Conservation (phyloP, 2,113 vertebrate genomes). For the Clarias batrachus region DNA sequence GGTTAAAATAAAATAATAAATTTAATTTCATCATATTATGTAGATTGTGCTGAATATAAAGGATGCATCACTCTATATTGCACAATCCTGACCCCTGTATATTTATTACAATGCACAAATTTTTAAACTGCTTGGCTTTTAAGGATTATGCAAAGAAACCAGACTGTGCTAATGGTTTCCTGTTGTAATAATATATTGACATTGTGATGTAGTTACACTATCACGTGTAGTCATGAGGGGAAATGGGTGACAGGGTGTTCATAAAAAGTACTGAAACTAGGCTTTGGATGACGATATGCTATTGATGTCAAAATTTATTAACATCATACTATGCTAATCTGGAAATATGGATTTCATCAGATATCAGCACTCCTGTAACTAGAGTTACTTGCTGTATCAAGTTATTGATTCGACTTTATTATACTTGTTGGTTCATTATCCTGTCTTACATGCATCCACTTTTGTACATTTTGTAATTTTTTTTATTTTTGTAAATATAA, state of each 20-base stretch:
- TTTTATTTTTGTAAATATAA: conserved; percentile 7
- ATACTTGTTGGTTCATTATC: background rate
- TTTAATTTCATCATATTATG: too few species aligned
- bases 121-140: too few species aligned
- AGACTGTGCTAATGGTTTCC: background rate
- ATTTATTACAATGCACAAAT: too few species aligned
- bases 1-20: too few species aligned
- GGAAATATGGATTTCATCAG: background rate
- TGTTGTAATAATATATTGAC: background rate
- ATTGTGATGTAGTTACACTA: background rate
- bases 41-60: too few species aligned
- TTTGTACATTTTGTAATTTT: conserved; percentile 16
- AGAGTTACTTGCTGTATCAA: background rate
- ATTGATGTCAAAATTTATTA: too few species aligned
- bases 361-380: background rate
- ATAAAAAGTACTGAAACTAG: background rate
- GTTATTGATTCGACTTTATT: background rate
- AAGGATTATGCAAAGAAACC: background rate
- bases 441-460: background rate
- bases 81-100: too few species aligned
- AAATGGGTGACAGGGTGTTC: too few species aligned
- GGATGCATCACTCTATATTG: too few species aligned
- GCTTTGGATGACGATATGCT: background rate
- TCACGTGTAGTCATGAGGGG: background rate
- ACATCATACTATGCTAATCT: background rate